Evolutionary conservation across 1,140 invertebrate genomes (phyloP).

Genomic region (Linepithema humile): DNA sequence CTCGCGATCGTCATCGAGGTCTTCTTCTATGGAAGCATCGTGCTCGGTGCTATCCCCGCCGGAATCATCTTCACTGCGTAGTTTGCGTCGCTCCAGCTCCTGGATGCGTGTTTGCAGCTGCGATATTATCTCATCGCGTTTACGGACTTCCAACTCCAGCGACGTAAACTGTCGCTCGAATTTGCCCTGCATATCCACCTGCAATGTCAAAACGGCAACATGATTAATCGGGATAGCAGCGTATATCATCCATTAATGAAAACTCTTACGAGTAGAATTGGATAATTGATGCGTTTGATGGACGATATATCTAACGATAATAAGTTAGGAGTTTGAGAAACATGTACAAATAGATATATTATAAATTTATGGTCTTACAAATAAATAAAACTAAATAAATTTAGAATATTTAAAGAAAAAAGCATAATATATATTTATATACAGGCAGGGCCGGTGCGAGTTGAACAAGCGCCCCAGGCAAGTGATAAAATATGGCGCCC

Average conservation of each 20-base stretch:
- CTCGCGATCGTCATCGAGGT: constrained; percentile 78
- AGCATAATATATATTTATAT: too few relatives aligned
- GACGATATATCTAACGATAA: constrained; percentile 3
- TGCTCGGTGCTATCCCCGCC: constrained; percentile 73
- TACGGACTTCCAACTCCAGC: constrained; percentile 90
- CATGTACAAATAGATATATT: background rate
- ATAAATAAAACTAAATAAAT: too few relatives aligned
- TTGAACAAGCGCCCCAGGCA: too few relatives aligned
- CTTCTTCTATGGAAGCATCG: constrained; percentile 74
- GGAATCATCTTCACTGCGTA: constrained; percentile 30
- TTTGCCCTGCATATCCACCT: constrained; percentile 85
- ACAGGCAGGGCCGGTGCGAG: too few relatives aligned
- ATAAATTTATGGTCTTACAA: background rate
- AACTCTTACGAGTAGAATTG: background rate
- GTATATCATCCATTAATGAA: background rate
- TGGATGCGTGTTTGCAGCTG: constrained; percentile 90
- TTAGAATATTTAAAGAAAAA: too few relatives aligned
- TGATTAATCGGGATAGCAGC: background rate
- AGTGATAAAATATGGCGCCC: too few relatives aligned
- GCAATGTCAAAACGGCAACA: constrained; percentile 14
- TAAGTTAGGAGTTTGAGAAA: constrained; percentile 12
- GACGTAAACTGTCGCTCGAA: constrained; percentile 87
- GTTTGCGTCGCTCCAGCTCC: constrained; percentile 86
- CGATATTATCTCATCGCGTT: constrained; percentile 91
- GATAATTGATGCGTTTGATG: constrained; percentile 37